A percentile compares a stretch with the other conserved stretches of the same genome.
These are phyloP conservation scores for Aplidium turbinatum DNA, from an alignment of 23 tunicate genomes.

Conservation along the genomic window DNA sequence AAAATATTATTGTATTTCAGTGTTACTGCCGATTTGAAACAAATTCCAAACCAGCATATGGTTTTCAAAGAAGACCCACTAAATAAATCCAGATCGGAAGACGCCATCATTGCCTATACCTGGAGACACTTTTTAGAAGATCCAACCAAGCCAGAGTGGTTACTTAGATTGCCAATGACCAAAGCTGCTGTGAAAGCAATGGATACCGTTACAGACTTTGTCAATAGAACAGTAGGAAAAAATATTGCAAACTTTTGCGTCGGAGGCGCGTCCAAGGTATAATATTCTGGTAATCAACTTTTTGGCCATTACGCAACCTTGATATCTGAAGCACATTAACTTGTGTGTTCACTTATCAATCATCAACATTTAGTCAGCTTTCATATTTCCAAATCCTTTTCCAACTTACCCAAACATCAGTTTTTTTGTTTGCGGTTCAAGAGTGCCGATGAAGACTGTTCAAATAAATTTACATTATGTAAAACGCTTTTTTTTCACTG, in stretches of 20 bases:
- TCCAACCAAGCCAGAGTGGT: slow-evolving; percentile 85
- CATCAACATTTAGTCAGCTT: too few species aligned
- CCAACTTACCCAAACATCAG: too few species aligned
- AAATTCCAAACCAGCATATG: slow-evolving; percentile 82
- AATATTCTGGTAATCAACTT: too few species aligned
- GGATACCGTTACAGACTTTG: slow-evolving; percentile 85
- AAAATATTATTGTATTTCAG: slow-evolving; percentile 16
- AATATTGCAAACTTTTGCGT: slow-evolving; percentile 64
- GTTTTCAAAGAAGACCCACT: slow-evolving; percentile 72
- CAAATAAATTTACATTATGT: too few species aligned
- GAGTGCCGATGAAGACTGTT: too few species aligned
- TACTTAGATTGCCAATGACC: slow-evolving; percentile 93
- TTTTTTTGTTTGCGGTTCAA: too few species aligned
- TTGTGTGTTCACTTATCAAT: too few species aligned
- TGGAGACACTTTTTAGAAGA: slow-evolving; percentile 91
- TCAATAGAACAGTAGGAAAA: slow-evolving; percentile 67
- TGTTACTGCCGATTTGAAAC: slow-evolving; percentile 68
- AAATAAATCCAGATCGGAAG: slow-evolving; percentile 76
- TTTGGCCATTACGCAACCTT: too few species aligned
- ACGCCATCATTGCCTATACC: slow-evolving; percentile 94
- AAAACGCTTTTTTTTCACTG: too few species aligned
- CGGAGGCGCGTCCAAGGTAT: slow-evolving; percentile 89
- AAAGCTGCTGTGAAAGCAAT: slow-evolving; percentile 91
- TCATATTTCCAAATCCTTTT: too few species aligned
- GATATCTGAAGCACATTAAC: too few species aligned